phyloP scores from a whole-genome alignment of 2,797 vertebrate genomes.

The Danio jaintianensis region DNA sequence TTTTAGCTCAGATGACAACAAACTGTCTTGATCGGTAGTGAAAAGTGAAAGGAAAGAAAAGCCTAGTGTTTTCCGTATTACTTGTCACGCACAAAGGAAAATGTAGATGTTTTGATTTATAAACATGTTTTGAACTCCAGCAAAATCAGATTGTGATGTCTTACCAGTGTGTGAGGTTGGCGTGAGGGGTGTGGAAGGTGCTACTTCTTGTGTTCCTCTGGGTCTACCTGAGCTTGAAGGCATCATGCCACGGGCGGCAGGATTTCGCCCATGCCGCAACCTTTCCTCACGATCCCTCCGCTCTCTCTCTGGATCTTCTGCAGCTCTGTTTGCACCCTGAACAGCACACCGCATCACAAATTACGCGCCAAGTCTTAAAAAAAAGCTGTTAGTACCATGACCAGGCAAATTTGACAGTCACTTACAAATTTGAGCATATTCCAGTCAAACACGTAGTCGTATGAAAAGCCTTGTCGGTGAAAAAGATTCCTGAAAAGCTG shows the following conservation, averaged over 20 bases:
- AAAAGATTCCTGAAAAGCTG: slow-evolving; percentile 97
- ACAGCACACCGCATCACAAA: slow-evolving; percentile 30
- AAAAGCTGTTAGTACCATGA: not conserved
- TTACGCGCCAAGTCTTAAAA: not conserved
- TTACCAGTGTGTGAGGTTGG: slow-evolving; percentile 77
- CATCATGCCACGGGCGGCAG: slow-evolving; percentile 84
- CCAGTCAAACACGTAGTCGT: slow-evolving; percentile 98
- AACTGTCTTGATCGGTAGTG: not conserved
- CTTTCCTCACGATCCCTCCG: slow-evolving; percentile 92
- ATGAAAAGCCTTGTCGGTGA: slow-evolving; percentile 96
- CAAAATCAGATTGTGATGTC: not conserved
- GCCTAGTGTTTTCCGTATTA: not conserved
- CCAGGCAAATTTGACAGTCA: slow-evolving; percentile 57
- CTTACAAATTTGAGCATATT: slow-evolving; percentile 99
- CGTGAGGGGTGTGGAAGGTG: slow-evolving; percentile 91
- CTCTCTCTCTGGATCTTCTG: slow-evolving; percentile 90
- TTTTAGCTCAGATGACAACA: slow-evolving; percentile 36
- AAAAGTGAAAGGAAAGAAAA: not conserved
- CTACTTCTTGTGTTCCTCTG: slow-evolving; percentile 86
- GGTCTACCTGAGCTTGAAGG: slow-evolving; percentile 90
- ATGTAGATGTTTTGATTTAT: not conserved
- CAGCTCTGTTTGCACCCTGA: slow-evolving; percentile 91
- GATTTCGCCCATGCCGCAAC: slow-evolving; percentile 89
- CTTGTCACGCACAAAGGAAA: not conserved
- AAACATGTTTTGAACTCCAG: not conserved